These are phyloP conservation scores for Pomacea maculata DNA, from an alignment of 1,140 invertebrate species.

Conservation along the genomic window DNA sequence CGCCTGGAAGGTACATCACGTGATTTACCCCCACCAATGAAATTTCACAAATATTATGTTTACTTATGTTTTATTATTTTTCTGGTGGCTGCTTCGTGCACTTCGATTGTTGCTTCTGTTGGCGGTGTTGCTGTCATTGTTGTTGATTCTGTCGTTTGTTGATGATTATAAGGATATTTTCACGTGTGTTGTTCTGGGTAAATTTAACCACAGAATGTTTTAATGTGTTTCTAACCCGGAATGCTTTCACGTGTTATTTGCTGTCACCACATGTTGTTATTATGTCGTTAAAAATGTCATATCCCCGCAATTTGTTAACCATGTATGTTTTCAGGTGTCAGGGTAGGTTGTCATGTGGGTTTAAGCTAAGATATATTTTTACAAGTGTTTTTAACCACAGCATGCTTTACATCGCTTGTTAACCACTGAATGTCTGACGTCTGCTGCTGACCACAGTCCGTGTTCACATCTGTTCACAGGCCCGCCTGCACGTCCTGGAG, in stretches of 20 bases:
- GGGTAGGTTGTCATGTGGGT: too few relatives aligned
- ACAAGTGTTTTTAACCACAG: not conserved
- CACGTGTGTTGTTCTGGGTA: not conserved
- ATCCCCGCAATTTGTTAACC: too few relatives aligned
- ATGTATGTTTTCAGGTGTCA: too few relatives aligned
- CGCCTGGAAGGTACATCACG: too few relatives aligned
- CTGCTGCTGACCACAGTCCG: not conserved
- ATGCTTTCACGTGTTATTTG: too few relatives aligned
- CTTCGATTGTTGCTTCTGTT: too few relatives aligned
- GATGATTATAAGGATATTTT: not conserved
- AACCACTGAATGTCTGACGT: not conserved
- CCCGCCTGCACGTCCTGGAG: too few relatives aligned
- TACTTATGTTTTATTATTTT: too few relatives aligned
- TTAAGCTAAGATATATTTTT: not conserved
- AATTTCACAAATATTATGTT: not conserved
- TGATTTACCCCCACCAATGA: not conserved
- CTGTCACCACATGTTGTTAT: too few relatives aligned
- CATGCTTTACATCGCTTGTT: not conserved
- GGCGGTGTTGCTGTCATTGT: not conserved
- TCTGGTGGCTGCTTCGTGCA: not conserved
- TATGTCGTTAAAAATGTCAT: too few relatives aligned
- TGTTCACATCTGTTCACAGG: not conserved
- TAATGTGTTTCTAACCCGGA: too few relatives aligned
- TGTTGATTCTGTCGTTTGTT: not conserved
- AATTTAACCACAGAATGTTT: too few relatives aligned